Conservation (phyloP, 1,140 invertebrate species). For the Drosophila triauraria region DNA sequence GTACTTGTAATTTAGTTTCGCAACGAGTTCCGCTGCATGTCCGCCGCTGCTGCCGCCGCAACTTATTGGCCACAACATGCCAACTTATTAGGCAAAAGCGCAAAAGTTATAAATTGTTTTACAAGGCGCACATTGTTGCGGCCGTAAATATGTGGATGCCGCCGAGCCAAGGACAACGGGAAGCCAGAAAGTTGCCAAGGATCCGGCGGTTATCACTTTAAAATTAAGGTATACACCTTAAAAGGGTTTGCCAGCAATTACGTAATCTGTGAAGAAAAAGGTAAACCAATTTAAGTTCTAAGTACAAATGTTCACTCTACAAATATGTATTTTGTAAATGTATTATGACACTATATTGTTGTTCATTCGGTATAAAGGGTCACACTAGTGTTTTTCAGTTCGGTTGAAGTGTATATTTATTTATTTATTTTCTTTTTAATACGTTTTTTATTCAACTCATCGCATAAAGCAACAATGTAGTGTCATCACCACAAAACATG, state of each 20-base stretch:
- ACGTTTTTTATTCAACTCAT: no score
- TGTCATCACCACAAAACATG: neutral
- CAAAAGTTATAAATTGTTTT: conserved; percentile 83
- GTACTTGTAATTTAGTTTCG: conserved; percentile 74
- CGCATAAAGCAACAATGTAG: neutral
- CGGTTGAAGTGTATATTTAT: no score
- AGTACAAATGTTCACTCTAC: no score
- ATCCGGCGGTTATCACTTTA: conserved; percentile 19
- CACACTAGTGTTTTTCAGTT: neutral
- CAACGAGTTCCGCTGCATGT: conserved; percentile 55
- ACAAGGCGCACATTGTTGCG: conserved; percentile 75
- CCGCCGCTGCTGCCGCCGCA: conserved; percentile 64
- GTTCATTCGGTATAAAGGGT: neutral
- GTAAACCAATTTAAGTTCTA: neutral
- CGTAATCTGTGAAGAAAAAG: neutral
- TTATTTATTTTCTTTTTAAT: no score
- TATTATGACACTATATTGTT: neutral
- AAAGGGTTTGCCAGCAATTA: conserved; percentile 2
- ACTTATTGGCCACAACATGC: conserved; percentile 82
- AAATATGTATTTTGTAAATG: neutral
- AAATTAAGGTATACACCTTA: conserved; percentile 40
- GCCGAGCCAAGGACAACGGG: conserved; percentile 45
- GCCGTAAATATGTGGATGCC: conserved; percentile 55
- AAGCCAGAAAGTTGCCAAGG: conserved; percentile 57
- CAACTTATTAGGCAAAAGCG: conserved; percentile 82